phyloP scores from a whole-genome alignment of 2,113 vertebrate genomes.

The Chrysochloris asiatica region DNA sequence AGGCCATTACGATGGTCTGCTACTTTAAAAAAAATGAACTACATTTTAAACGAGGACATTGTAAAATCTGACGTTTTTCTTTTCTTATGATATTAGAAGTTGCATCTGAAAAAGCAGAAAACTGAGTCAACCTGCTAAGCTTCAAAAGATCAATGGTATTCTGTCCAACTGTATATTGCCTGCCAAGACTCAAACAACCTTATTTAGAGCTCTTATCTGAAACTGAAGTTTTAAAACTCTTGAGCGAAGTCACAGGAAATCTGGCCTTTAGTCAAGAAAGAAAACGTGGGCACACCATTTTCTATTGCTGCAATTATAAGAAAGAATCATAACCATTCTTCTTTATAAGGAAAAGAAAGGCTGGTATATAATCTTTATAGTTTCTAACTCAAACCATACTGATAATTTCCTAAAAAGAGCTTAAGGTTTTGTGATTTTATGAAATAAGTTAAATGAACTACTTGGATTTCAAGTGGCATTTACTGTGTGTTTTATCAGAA shows the following conservation, averaged over 20 bases:
- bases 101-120: not conserved
- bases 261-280: not conserved
- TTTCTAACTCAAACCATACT: not conserved
- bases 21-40: not conserved
- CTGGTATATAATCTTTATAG: not conserved
- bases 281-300: not conserved
- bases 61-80: not conserved
- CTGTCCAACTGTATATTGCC: not conserved
- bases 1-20: not conserved
- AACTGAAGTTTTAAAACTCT: constrained; percentile 16
- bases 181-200: constrained; percentile 3
- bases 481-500: not conserved
- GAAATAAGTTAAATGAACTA: constrained; percentile 31
- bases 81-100: not conserved
- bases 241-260: constrained; percentile 9
- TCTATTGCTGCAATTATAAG: not conserved
- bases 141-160: not conserved
- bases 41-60: not conserved
- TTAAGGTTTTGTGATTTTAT: not conserved
- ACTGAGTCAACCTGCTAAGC: not conserved
- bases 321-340: not conserved
- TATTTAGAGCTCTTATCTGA: not conserved
- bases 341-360: constrained; percentile 3
- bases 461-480: not conserved
- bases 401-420: not conserved